Conservation (phyloP, 1,140 invertebrate species). For the Platyura marginata region DNA sequence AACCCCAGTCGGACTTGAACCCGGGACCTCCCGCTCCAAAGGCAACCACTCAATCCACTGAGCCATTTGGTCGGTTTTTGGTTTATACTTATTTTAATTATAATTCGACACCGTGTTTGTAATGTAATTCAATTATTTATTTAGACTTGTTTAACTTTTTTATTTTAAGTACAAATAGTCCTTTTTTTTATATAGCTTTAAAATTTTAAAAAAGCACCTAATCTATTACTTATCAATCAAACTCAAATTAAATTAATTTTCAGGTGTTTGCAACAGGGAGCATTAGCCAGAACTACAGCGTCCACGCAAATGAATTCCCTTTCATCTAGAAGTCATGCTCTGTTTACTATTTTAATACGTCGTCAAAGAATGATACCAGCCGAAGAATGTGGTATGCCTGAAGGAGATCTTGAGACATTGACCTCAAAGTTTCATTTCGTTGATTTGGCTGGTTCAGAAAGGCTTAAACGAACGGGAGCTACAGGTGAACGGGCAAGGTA, state of each 20-base stretch:
- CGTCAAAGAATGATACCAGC: slow-evolving; percentile 41
- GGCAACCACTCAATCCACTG: too few relatives aligned
- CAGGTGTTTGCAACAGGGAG: slow-evolving; percentile 63
- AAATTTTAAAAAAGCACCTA: not conserved
- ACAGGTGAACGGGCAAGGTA: slow-evolving; percentile 52
- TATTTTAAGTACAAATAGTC: too few relatives aligned
- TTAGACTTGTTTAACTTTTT: not conserved
- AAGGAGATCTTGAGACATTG: slow-evolving; percentile 63
- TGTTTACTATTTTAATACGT: slow-evolving; percentile 83
- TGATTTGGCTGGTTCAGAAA: slow-evolving; percentile 90
- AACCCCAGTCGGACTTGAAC: too few relatives aligned
- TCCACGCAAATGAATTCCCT: slow-evolving; percentile 95
- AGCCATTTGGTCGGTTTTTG: too few relatives aligned
- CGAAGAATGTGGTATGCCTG: slow-evolving; percentile 6
- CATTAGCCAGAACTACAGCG: slow-evolving; percentile 80
- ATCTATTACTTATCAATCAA: too few relatives aligned
- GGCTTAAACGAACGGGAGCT: slow-evolving; percentile 86
- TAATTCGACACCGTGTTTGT: too few relatives aligned
- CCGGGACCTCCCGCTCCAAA: too few relatives aligned
- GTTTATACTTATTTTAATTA: too few relatives aligned
- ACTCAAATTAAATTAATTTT: too few relatives aligned
- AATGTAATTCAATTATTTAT: too few relatives aligned
- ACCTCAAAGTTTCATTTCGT: slow-evolving; percentile 91
- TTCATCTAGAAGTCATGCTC: slow-evolving; percentile 87
- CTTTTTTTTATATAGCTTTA: not conserved